A percentile compares a stretch with the other conserved stretches of the same genome.
phyloP scores from a whole-genome alignment of 2,888 invertebrate species.

The Ormyrus thymus region DNA sequence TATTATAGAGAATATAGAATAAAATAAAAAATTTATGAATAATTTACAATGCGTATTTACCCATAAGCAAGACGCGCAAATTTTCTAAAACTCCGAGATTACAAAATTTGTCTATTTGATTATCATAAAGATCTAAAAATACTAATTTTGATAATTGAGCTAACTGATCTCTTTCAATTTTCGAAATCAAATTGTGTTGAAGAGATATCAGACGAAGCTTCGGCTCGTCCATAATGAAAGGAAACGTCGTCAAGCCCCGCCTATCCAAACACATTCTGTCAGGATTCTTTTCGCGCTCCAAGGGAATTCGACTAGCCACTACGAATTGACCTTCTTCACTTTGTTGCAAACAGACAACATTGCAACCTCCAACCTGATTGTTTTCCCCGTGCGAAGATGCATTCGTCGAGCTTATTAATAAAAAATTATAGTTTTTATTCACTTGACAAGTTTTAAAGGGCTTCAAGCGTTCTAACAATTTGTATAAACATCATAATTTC shows the following conservation, averaged over 20 bases:
- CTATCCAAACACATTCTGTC: slow-evolving; percentile 93
- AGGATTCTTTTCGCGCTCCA: slow-evolving; percentile 89
- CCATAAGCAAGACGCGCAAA: slow-evolving; percentile 89
- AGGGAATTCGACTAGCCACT: slow-evolving; percentile 82
- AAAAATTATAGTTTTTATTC: not conserved
- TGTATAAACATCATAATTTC: too few relatives aligned
- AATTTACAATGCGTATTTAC: slow-evolving; percentile 68
- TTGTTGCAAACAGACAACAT: slow-evolving; percentile 75
- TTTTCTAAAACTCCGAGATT: slow-evolving; percentile 86
- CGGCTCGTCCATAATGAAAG: slow-evolving; percentile 87
- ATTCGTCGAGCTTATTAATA: slow-evolving; percentile 60
- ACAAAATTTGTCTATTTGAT: slow-evolving; percentile 91
- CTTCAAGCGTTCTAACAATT: too few relatives aligned
- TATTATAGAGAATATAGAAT: not conserved
- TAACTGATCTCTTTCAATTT: slow-evolving; percentile 80
- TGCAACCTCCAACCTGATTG: slow-evolving; percentile 68
- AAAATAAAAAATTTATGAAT: not conserved
- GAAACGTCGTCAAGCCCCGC: slow-evolving; percentile 88
- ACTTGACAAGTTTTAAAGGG: too few relatives aligned
- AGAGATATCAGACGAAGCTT: slow-evolving; percentile 89
- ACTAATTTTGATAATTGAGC: slow-evolving; percentile 84
- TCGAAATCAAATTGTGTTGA: slow-evolving; percentile 92
- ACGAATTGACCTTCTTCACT: slow-evolving; percentile 81
- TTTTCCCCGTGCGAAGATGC: slow-evolving; percentile 65
- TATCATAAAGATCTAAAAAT: slow-evolving; percentile 95